Evolutionary conservation across 2,797 vertebrate species (phyloP), one percentile per base, ranked within the genome.

Genomic region (Todus mexicanus): DNA sequence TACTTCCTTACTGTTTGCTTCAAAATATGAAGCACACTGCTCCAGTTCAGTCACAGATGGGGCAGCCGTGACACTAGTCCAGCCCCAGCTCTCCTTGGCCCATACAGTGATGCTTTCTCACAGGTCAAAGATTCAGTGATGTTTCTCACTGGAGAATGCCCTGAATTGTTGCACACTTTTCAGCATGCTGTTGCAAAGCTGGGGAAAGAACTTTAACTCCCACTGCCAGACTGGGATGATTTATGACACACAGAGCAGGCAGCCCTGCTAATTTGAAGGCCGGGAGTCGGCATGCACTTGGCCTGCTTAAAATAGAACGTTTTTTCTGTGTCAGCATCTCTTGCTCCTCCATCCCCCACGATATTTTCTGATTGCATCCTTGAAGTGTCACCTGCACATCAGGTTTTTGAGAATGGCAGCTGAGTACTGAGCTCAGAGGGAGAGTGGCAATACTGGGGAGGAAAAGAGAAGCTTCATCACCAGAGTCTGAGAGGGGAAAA

Each of bases 231-330:
- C 0, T n/a, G 42, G 47, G 29, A 33, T 71, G 51, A 80, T 82
- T 77, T 61, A 29, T 40, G 47, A 48, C 53, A 60, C 21, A 6
- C 6, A n/a, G 65, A 85, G 84, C 69, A 82, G 85, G 48, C 66
- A 88, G 73, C 20, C 35, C 35, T 56, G 38, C 45, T 93, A 53
- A 71, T 84, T 8, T 10, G 29, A 47, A 35, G 76, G 38, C 74
- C 0, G 1, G 35, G 76, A 81, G 37, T 4, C 84, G 50, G 45
- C 4, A 10, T 83, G 66, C 54, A 37, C 48, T 87, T 84, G 27
- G 16, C 40, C 70, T 82, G 72, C 88, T 89, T 87, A 90, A 95
- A 96, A 95, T 90, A 94, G 80, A 90, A 56, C 7, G 4, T 1
- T 48, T 72, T 71, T 59, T 48, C 42, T 77, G 51, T 72, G 81